phyloP scores from a whole-genome alignment of 2,797 vertebrate genomes.

The Sciaenops ocellatus region DNA sequence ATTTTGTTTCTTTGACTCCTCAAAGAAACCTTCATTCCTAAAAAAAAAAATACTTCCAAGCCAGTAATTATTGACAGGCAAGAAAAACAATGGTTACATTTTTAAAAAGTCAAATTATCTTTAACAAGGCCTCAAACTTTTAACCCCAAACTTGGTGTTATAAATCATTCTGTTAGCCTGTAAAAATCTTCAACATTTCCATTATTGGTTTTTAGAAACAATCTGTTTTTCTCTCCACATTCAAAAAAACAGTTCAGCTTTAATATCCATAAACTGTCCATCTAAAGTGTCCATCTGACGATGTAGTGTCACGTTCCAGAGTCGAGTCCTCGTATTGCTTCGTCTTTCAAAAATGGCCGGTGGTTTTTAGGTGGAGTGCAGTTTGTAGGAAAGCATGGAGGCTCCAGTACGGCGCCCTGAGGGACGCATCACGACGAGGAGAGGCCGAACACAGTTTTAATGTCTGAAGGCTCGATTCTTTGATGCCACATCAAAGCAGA shows the following conservation, averaged over 20 bases:
- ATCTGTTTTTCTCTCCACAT: neutral
- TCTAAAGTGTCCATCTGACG: neutral
- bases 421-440: neutral
- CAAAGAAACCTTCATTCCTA: neutral
- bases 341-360: neutral
- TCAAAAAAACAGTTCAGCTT: neutral
- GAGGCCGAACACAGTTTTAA: no score
- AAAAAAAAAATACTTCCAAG: neutral
- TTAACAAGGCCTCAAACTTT: neutral
- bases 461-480: neutral
- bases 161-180: neutral
- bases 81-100: neutral
- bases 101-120: neutral
- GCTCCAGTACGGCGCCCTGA: neutral
- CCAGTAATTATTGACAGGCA: neutral
- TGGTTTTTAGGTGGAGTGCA: neutral
- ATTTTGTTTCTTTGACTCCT: neutral
- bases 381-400: neutral
- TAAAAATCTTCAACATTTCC: neutral
- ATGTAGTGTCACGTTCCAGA: neutral
- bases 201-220: neutral
- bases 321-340: neutral
- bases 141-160: neutral
- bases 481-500: neutral
- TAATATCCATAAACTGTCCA: neutral